phyloP scores from a whole-genome alignment of 2,888 invertebrate species.

The Smittia sp. region DNA sequence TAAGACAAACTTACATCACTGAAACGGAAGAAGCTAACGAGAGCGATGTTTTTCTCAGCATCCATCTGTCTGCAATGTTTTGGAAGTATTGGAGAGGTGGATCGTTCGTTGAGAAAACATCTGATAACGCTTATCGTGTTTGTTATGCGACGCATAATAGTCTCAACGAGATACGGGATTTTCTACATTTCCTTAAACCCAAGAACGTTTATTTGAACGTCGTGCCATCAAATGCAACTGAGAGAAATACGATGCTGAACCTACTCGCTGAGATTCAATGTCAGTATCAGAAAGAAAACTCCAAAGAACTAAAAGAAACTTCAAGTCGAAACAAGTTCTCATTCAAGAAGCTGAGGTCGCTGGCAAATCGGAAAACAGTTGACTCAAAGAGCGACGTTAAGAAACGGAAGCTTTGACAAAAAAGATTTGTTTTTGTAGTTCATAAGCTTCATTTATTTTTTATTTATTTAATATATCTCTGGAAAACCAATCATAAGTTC shows the following conservation, averaged over 20 bases:
- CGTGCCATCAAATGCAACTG: neutral
- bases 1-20: neutral
- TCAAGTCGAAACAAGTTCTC: neutral
- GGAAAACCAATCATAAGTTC: too few species aligned
- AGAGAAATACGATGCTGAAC: neutral
- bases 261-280: neutral
- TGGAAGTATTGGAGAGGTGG: conserved; percentile 1
- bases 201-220: conserved; percentile 18
- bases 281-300: neutral
- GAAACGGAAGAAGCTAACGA: neutral
- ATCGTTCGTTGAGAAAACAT: neutral
- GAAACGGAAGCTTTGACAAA: too few species aligned
- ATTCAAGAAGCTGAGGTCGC: too few species aligned
- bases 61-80: conserved; percentile 29
- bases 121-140: neutral
- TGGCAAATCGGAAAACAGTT: too few species aligned
- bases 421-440: too few species aligned
- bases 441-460: too few species aligned
- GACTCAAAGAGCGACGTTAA: too few species aligned
- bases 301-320: neutral
- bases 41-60: neutral
- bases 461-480: too few species aligned
- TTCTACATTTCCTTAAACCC: neutral
- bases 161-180: conserved; percentile 10
- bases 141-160: conserved; percentile 34